phyloP scores from a whole-genome alignment of 2,888 invertebrate species.

The Eucera pruinosa region DNA sequence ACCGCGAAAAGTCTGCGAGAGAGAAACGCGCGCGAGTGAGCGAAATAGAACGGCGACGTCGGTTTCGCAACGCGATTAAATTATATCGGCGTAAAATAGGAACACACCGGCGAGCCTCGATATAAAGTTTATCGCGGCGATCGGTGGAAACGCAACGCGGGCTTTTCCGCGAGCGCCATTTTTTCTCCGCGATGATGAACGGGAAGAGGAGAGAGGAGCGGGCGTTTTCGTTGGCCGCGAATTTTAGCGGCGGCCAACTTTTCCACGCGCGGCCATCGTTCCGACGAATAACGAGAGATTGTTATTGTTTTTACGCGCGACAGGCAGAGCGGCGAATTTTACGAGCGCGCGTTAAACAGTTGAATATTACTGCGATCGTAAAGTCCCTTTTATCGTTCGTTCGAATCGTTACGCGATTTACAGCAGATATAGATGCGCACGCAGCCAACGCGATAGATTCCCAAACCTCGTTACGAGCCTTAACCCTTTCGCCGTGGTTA shows the following conservation, averaged over 20 bases:
- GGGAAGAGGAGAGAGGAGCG: too few species aligned
- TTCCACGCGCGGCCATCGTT: slow-evolving; percentile 15
- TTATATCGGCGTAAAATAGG: slow-evolving; percentile 43
- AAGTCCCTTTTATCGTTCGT: slow-evolving; percentile 72
- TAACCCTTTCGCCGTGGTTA: too few species aligned
- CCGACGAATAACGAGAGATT: slow-evolving; percentile 71
- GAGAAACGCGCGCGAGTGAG: background rate
- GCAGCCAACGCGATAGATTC: too few species aligned
- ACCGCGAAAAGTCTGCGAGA: background rate
- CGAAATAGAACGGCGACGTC: slow-evolving; percentile 40
- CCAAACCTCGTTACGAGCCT: too few species aligned
- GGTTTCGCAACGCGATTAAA: slow-evolving; percentile 49
- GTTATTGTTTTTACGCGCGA: slow-evolving; percentile 72
- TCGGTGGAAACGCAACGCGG: slow-evolving; percentile 24
- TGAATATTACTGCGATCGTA: slow-evolving; percentile 72
- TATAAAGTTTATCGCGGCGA: slow-evolving; percentile 35
- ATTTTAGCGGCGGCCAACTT: slow-evolving; percentile 44
- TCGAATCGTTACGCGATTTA: slow-evolving; percentile 70
- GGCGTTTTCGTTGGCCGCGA: too few species aligned
- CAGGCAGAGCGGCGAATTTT: slow-evolving; percentile 69
- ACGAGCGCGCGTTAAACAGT: slow-evolving; percentile 72
- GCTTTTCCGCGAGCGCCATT: slow-evolving; percentile 16
- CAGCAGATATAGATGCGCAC: slow-evolving; percentile 52
- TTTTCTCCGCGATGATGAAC: too few species aligned
- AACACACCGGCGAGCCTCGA: slow-evolving; percentile 22